phyloP scores from a whole-genome alignment of 1,140 invertebrate genomes.

The Pseudomyrmex gracilis region DNA sequence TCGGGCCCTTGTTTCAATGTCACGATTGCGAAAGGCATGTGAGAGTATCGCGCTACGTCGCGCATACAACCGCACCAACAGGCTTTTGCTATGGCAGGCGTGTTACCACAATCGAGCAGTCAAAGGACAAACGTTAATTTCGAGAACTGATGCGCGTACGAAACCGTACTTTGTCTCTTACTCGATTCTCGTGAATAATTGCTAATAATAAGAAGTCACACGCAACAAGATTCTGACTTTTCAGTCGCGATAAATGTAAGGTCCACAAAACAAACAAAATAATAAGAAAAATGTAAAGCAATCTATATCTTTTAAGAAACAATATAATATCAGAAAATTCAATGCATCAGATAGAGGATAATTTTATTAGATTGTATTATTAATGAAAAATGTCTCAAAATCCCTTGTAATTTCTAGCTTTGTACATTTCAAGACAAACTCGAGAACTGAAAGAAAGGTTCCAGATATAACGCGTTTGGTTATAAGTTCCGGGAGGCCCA shows the following conservation, averaged over 20 bases:
- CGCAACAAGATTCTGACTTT: too few relatives aligned
- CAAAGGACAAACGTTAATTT: slow-evolving; percentile 73
- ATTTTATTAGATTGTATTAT: too few relatives aligned
- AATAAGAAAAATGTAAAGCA: too few relatives aligned
- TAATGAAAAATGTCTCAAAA: background rate
- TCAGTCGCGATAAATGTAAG: too few relatives aligned
- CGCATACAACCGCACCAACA: slow-evolving; percentile 43
- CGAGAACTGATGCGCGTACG: slow-evolving; percentile 13
- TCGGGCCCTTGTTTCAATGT: slow-evolving; percentile 67
- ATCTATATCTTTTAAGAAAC: too few relatives aligned
- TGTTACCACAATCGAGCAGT: slow-evolving; percentile 68
- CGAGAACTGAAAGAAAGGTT: slow-evolving; percentile 37
- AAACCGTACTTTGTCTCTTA: background rate
- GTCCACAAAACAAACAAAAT: too few relatives aligned
- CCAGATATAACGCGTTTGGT: slow-evolving; percentile 35
- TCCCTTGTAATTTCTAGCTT: slow-evolving; percentile 21
- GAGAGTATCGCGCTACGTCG: slow-evolving; percentile 63
- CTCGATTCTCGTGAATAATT: background rate
- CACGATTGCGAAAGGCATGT: slow-evolving; percentile 69
- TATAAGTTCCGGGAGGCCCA: slow-evolving; percentile 3
- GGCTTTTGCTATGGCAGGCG: slow-evolving; percentile 51
- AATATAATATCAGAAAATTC: too few relatives aligned
- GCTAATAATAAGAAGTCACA: slow-evolving; percentile 3
- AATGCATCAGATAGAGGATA: too few relatives aligned
- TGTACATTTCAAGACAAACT: background rate